These are phyloP conservation scores for Rotaria macrura DNA, from an alignment of 2,888 invertebrate genomes.

Conservation along the genomic window DNA sequence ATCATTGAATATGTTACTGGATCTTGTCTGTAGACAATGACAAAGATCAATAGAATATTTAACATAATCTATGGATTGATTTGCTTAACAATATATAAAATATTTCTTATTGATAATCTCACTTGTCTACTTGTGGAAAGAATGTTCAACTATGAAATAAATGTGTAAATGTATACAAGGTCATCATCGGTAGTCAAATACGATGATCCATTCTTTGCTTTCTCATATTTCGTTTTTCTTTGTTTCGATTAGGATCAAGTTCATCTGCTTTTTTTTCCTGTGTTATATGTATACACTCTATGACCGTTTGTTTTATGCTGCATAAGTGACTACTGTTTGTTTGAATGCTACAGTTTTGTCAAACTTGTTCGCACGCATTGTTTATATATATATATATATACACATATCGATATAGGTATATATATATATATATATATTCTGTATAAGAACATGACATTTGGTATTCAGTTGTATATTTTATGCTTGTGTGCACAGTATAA, in stretches of 20 bases:
- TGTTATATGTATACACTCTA: background rate
- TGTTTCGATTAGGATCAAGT: background rate
- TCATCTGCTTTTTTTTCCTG: background rate
- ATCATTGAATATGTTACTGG: background rate
- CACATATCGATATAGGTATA: background rate
- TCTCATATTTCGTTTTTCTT: background rate
- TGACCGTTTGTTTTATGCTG: background rate
- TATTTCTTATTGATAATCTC: background rate
- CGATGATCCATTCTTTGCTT: background rate
- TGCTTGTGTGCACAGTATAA: background rate
- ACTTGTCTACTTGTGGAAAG: background rate
- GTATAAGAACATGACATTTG: background rate
- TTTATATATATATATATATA: background rate
- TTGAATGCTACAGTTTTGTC: background rate
- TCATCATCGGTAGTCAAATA: background rate
- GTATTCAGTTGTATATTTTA: background rate
- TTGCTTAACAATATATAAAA: background rate
- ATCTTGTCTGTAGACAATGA: background rate
- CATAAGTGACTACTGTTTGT: background rate
- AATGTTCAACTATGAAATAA: background rate
- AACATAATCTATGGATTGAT: background rate
- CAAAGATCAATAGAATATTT: background rate
- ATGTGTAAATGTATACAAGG: background rate
- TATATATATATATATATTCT: background rate
- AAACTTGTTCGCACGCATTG: background rate